These are phyloP conservation scores for Ptychadena robeensis DNA, from an alignment of 2,797 vertebrate species.

Conservation along the genomic window DNA sequence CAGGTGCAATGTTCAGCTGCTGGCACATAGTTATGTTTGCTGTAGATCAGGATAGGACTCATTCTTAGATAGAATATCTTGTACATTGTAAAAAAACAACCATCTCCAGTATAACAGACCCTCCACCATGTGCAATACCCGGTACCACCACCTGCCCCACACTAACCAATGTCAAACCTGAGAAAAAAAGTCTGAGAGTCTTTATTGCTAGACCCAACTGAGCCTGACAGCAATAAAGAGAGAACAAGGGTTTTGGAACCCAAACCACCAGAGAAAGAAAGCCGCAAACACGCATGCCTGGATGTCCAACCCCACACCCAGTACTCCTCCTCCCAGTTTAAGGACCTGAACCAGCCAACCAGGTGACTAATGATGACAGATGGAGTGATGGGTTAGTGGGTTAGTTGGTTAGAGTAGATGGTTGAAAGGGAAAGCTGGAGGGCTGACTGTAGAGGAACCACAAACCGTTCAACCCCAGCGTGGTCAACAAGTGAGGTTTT, in stretches of 20 bases:
- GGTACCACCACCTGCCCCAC: background rate
- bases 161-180: background rate
- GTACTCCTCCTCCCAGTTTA: background rate
- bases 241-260: background rate
- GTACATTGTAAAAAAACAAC: too few species aligned
- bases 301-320: conserved; percentile 9
- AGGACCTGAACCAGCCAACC: conserved; percentile 26
- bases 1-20: conserved; percentile 14
- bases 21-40: background rate
- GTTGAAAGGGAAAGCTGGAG: conserved; percentile 33
- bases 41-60: background rate
- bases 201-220: background rate
- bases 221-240: conserved; percentile 17
- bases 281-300: conserved; percentile 36
- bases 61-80: background rate
- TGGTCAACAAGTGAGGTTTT: too few species aligned
- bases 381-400: conserved; percentile 9
- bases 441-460: conserved; percentile 25
- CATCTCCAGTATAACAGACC: conserved; percentile 3
- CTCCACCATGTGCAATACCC: conserved; percentile 4
- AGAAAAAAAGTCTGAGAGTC: background rate
- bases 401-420: conserved; percentile 52
- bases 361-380: conserved; percentile 31
- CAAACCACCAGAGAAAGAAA: conserved; percentile 21
- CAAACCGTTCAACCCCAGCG: too few species aligned